Evolutionary conservation across 1,140 invertebrate species (phyloP).

Genomic region (Lerema accius): DNA sequence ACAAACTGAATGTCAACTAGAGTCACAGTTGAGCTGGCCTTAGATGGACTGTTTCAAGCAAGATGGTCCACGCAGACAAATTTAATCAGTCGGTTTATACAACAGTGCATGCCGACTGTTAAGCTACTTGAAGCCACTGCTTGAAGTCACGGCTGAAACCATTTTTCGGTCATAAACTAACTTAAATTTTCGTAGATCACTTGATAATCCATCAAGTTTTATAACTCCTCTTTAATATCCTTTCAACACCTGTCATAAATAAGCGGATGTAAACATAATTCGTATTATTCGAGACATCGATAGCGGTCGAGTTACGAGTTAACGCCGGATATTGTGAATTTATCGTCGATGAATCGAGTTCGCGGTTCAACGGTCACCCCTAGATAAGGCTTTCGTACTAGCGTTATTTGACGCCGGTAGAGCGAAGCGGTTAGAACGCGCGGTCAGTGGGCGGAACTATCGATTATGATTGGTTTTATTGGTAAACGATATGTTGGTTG

Average conservation of each 20-base stretch:
- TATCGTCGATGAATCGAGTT: conserved; percentile 27
- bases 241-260: conserved; percentile 15
- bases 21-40: too few relatives aligned
- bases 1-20: too few relatives aligned
- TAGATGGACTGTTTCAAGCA: too few relatives aligned
- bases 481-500: too few relatives aligned
- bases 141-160: too few relatives aligned
- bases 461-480: background rate
- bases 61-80: too few relatives aligned
- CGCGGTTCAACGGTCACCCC: conserved; percentile 29
- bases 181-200: too few relatives aligned
- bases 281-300: conserved; percentile 17
- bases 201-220: too few relatives aligned
- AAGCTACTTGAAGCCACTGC: too few relatives aligned
- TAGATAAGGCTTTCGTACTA: conserved; percentile 25
- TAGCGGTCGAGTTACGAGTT: conserved; percentile 24
- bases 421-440: conserved; percentile 2
- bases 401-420: conserved; percentile 8
- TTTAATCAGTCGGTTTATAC: too few relatives aligned
- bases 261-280: conserved; percentile 4
- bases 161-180: too few relatives aligned
- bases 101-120: too few relatives aligned
- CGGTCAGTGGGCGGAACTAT: background rate
- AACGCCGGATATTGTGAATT: conserved; percentile 33
- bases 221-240: conserved; percentile 1